Evolutionary conservation across 2,113 vertebrate species (phyloP).

Genomic region (Daubentonia madagascariensis): DNA sequence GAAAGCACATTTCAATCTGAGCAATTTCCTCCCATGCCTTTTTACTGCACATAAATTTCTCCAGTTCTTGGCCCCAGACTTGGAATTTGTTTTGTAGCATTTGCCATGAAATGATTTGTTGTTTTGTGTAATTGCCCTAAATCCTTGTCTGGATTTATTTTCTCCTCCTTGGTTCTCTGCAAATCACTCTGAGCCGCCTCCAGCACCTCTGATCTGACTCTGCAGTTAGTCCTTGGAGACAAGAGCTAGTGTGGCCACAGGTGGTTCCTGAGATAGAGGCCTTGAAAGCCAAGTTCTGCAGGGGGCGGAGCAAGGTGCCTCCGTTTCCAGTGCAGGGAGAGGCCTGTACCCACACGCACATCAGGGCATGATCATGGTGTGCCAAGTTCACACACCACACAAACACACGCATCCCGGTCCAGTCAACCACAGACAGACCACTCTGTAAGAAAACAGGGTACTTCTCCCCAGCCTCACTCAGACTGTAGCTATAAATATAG

Average conservation of each 20-base stretch:
- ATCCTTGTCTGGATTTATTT: neutral
- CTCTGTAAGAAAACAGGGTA: neutral
- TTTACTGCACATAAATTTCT: neutral
- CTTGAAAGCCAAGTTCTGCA: neutral
- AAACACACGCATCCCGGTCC: neutral
- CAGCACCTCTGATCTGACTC: neutral
- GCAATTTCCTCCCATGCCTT: neutral
- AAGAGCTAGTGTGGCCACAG: neutral
- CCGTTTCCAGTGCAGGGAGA: neutral
- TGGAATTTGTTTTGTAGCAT: neutral
- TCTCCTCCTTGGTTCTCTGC: neutral
- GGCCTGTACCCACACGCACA: neutral
- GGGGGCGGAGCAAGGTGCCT: neutral
- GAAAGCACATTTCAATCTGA: neutral
- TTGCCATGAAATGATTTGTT: constrained; percentile 6
- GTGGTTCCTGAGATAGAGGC: neutral
- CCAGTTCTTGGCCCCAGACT: neutral
- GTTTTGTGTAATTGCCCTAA: neutral
- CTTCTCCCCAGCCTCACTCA: neutral
- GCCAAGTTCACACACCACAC: neutral
- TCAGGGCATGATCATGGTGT: neutral
- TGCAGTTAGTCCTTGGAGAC: neutral
- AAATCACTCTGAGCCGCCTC: neutral
- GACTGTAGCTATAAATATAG: neutral
- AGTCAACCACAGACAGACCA: neutral